Percentiles rank a stretch among this genome's conserved stretches.
Conservation (phyloP, 2,888 invertebrate genomes). For the Crossocerus cetratus region DNA sequence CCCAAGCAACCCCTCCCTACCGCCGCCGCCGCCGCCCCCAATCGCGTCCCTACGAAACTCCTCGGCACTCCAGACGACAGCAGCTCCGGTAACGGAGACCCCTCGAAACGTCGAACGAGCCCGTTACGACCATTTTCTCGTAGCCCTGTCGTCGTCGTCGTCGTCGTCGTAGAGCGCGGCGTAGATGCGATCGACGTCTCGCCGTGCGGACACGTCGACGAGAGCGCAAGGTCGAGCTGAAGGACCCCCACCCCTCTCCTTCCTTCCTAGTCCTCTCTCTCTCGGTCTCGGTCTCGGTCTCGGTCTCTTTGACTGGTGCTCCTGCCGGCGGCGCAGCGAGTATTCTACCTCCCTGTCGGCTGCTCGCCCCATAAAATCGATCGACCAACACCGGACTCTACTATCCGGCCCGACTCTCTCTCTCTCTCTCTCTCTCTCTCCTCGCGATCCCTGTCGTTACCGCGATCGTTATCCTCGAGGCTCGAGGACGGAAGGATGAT, state of each 20-base stretch:
- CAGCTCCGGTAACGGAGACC: conserved; percentile 54
- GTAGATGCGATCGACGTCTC: conserved; percentile 39
- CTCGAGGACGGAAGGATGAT: background rate
- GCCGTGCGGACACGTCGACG: conserved; percentile 1
- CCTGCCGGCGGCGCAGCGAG: background rate
- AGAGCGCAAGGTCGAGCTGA: conserved; percentile 49
- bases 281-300: conserved; percentile 1
- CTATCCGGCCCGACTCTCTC: background rate
- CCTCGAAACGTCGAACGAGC: conserved; percentile 48
- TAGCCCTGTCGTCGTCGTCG: background rate
- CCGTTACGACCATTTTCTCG: conserved; percentile 51
- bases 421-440: too few relatives aligned
- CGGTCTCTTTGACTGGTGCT: background rate
- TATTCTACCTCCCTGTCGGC: too few relatives aligned
- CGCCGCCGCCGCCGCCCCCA: conserved; percentile 34
- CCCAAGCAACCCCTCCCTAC: conserved; percentile 9
- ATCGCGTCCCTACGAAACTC: conserved; percentile 54
- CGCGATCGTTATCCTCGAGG: conserved; percentile 1
- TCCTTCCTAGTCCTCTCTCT: conserved; percentile 44
- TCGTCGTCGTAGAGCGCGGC: background rate
- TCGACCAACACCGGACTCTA: conserved; percentile 1
- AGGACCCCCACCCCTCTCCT: conserved; percentile 23
- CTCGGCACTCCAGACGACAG: conserved; percentile 59
- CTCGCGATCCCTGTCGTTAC: conserved; percentile 6
- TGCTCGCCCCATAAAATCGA: background rate